A percentile compares a stretch with the other conserved stretches of the same genome.
These are phyloP conservation scores for Leptobrachium ailaonicum DNA, from an alignment of 2,113 vertebrate genomes.

Conservation along the genomic window DNA sequence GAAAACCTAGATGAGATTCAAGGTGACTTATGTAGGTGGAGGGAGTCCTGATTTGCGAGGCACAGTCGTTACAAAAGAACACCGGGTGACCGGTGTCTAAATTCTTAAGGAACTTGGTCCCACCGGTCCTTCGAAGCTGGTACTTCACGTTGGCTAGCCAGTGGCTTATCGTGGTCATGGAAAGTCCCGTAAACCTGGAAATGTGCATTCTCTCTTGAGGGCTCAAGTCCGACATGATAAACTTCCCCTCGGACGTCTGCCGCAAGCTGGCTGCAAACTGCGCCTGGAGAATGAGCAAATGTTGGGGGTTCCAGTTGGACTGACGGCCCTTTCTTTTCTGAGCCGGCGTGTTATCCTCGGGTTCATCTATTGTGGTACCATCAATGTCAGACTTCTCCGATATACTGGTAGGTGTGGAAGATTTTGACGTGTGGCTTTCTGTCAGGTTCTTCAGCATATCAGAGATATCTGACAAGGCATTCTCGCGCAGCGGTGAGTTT, in stretches of 20 bases:
- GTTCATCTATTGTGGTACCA: slow-evolving; percentile 87
- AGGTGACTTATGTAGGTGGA: slow-evolving; percentile 97
- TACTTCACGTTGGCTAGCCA: slow-evolving; percentile 99
- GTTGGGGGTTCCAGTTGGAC: slow-evolving; percentile 99
- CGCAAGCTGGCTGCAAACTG: slow-evolving; percentile 97
- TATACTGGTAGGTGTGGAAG: slow-evolving; percentile 93
- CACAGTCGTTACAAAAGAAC: slow-evolving; percentile 98
- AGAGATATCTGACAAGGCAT: slow-evolving; percentile 97
- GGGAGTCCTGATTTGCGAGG: slow-evolving; percentile 96
- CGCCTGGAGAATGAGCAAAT: slow-evolving; percentile 95
- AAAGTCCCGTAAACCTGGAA: slow-evolving; percentile 95
- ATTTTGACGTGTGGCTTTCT: slow-evolving; percentile 94
- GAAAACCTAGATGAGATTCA: slow-evolving; percentile 96
- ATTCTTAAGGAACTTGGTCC: slow-evolving; percentile 99
- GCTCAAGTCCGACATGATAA: slow-evolving; percentile 97
- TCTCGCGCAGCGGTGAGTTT: slow-evolving; percentile 93
- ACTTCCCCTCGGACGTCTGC: slow-evolving; percentile 93
- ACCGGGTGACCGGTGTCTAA: slow-evolving; percentile 97
- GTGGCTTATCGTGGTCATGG: slow-evolving; percentile 99
- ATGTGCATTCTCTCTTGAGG: slow-evolving; percentile 98
- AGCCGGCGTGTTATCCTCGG: slow-evolving; percentile 90
- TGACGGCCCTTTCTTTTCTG: slow-evolving; percentile 98
- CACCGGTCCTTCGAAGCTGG: slow-evolving; percentile 96
- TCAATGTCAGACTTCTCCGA: slow-evolving; percentile 94
- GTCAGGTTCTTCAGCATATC: slow-evolving; percentile 99